A percentile compares a stretch with the other conserved stretches of the same genome.
phyloP scores from a whole-genome alignment of 2,113 vertebrate species.

The Sapajus apella region DNA sequence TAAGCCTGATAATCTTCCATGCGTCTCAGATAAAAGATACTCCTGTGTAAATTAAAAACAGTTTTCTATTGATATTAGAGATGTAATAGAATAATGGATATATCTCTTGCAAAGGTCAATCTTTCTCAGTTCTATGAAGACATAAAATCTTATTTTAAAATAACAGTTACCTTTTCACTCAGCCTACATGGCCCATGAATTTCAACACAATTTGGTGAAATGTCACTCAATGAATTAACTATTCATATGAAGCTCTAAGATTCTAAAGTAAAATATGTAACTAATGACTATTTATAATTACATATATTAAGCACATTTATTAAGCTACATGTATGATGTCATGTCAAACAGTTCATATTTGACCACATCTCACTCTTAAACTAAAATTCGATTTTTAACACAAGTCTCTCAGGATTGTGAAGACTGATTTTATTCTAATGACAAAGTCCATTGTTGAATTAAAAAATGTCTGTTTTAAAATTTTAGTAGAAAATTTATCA shows the following conservation, averaged over 20 bases:
- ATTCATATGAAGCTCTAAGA: constrained; percentile 77
- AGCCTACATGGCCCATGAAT: constrained; percentile 82
- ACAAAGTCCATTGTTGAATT: neutral
- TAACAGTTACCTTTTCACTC: constrained; percentile 85
- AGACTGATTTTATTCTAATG: neutral
- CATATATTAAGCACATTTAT: constrained; percentile 14
- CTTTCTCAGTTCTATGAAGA: constrained; percentile 84
- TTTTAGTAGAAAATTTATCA: constrained; percentile 44
- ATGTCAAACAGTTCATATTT: constrained; percentile 2
- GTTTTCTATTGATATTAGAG: constrained; percentile 82
- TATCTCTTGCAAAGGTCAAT: constrained; percentile 85
- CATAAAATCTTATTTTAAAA: constrained; percentile 87
- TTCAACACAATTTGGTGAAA: constrained; percentile 84
- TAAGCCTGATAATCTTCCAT: constrained; percentile 78
- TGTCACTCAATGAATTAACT: constrained; percentile 82
- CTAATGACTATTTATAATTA: constrained; percentile 70
- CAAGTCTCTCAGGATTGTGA: neutral
- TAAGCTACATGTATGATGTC: neutral
- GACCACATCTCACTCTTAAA: neutral
- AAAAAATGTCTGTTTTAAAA: constrained; percentile 52
- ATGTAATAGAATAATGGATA: constrained; percentile 80
- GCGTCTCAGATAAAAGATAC: constrained; percentile 75
- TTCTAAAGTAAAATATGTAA: constrained; percentile 81
- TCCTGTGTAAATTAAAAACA: constrained; percentile 83
- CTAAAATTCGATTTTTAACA: constrained; percentile 40